phyloP scores from a whole-genome alignment of 35 echinoderm and acorn worm species.

The Ophiothrix spiculata region DNA sequence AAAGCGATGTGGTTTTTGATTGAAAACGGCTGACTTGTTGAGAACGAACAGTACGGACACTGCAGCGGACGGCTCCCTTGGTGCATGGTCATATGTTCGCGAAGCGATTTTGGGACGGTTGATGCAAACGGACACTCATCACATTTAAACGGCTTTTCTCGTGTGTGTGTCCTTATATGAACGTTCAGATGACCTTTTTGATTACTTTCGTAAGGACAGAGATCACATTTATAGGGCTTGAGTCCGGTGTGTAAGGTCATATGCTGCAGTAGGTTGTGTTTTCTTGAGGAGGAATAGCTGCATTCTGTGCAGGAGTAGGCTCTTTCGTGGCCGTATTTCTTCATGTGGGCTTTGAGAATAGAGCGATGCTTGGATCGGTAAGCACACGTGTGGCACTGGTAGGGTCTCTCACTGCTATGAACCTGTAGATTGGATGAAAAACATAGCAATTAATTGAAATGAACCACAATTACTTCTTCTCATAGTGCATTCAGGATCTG shows the following conservation, averaged over 20 bases:
- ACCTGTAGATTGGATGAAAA: background rate
- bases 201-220: conserved; percentile 79
- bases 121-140: conserved; percentile 79
- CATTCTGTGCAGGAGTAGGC: conserved; percentile 64
- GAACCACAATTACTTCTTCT: too few species aligned
- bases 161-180: conserved; percentile 79
- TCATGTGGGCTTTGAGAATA: conserved; percentile 57
- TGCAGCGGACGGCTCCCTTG: conserved; percentile 74
- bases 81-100: conserved; percentile 86
- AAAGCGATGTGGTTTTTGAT: conserved; percentile 71
- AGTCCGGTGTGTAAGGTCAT: conserved; percentile 69
- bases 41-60: conserved; percentile 84
- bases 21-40: conserved; percentile 78
- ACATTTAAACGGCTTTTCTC: conserved; percentile 81
- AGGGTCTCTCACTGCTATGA: conserved; percentile 78
- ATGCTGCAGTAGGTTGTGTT: conserved; percentile 84
- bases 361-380: conserved; percentile 64
- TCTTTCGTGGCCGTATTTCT: conserved; percentile 59
- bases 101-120: conserved; percentile 81
- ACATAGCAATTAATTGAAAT: background rate
- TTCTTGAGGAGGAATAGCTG: conserved; percentile 58
- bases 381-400: conserved; percentile 60
- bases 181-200: conserved; percentile 79
- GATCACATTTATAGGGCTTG: conserved; percentile 83
- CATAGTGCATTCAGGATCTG: too few species aligned